A percentile compares a stretch with the other conserved stretches of the same genome.
phyloP scores from a whole-genome alignment of 2,797 vertebrate species.

The Macropus fuliginosus region DNA sequence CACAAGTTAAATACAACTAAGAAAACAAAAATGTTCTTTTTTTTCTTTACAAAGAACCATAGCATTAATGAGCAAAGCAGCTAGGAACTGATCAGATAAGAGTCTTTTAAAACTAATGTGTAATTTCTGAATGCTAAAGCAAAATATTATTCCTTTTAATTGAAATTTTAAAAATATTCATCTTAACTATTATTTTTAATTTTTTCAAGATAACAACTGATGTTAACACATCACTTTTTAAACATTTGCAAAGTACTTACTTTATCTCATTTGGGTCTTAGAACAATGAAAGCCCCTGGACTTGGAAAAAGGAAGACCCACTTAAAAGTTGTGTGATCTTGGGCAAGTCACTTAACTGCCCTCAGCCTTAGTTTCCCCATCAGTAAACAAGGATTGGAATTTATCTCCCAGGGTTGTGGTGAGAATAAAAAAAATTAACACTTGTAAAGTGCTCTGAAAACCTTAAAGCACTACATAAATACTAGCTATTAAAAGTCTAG shows the following conservation, averaged over 20 bases:
- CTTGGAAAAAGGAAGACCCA: not conserved
- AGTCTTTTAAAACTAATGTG: not conserved
- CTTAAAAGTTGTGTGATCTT: not conserved
- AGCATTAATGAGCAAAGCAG: not conserved
- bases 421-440: not conserved
- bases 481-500: not conserved
- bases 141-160: not conserved
- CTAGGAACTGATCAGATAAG: not conserved
- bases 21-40: not conserved
- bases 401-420: not conserved
- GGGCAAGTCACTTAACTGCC: not conserved
- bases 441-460: not conserved
- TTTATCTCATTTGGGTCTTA: not conserved
- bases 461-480: not conserved
- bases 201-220: not conserved
- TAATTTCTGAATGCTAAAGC: not conserved
- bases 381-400: not conserved
- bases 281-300: not conserved
- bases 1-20: not conserved
- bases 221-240: not conserved
- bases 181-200: not conserved
- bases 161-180: not conserved
- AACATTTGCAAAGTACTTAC: not conserved
- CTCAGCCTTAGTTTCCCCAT: not conserved
- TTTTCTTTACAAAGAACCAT: not conserved